These are phyloP conservation scores for Polypedilum vanderplanki DNA, from an alignment of 1,140 invertebrate genomes.

Conservation along the genomic window DNA sequence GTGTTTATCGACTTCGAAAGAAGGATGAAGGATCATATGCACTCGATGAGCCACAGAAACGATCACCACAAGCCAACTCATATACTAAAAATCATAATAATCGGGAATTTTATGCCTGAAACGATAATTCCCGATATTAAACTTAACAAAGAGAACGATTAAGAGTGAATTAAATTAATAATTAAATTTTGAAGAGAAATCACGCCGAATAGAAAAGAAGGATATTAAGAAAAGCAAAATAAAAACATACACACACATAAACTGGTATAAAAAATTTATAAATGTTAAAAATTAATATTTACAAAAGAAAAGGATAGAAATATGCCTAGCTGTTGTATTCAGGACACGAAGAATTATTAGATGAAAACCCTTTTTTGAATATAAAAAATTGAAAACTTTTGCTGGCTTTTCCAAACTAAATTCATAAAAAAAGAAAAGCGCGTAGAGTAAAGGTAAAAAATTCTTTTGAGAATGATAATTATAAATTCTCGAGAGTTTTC, in stretches of 20 bases:
- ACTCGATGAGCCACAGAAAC: constrained; percentile 84
- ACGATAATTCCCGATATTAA: constrained; percentile 36
- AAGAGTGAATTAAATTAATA: not conserved
- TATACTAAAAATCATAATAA: constrained; percentile 85
- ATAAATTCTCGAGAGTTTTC: too few relatives aligned
- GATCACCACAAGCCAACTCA: constrained; percentile 81
- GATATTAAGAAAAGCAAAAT: not conserved
- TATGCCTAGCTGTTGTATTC: constrained; percentile 2
- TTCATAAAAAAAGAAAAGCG: not conserved
- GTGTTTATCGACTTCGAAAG: constrained; percentile 98
- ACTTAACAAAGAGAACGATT: not conserved
- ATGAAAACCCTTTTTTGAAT: not conserved
- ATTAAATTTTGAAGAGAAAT: not conserved
- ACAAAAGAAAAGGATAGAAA: constrained; percentile 12
- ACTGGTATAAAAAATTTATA: constrained; percentile 1
- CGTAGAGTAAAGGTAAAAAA: not conserved
- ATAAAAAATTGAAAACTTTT: not conserved
- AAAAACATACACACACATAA: not conserved
- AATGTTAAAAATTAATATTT: constrained; percentile 20
- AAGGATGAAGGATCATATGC: constrained; percentile 99
- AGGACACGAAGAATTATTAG: constrained; percentile 2
- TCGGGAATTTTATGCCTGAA: constrained; percentile 92
- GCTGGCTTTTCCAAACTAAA: not conserved
- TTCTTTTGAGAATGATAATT: too few relatives aligned
- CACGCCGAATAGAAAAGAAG: too few relatives aligned